Base-by-base conservation (phyloP, 1,140 invertebrate genomes). In the Hycleus phaleratus region DNA sequence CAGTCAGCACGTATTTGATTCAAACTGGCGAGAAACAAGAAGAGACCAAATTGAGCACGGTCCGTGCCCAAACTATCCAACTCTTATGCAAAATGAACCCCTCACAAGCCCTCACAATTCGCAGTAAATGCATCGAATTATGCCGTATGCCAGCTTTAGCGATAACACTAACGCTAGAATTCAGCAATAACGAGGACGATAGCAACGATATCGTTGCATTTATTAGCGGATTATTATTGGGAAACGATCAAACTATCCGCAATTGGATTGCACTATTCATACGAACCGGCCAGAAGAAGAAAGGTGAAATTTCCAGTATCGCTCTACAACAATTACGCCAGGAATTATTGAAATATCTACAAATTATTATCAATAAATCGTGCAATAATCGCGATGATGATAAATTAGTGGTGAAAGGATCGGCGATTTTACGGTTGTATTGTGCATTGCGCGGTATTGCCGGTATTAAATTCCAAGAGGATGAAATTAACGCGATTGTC, bases 221-320 rank as follows among this genome's bases (percentile, higher is more conserved):
- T 77, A 81, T 96, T 24, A 94, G 91, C 49, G 93, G 94, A 6
- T 76, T 98, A 38, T 77, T 97, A 51, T 78, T 97, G 32, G 93
- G 94, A 11, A 93, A 87, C 70, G 93, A 97, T 76, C 87, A 92
- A 68, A 85, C 85, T 61, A 85, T 93, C 0, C 81, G 72, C 65
- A 87, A 85, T 58, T 97, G 94, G 94, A 95, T 97, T 72, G 89
- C 91, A 0, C 81, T 88, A 65, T 97, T 94, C 70, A 84, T 97
- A 38, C 83, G 93, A 62, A 90, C 87, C 69, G 89, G 91, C 3
- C 93, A 97, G 68, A 97, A 96, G 79, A 79, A 86, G 46, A 92
- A 90, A 71, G 83, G 85, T 25, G 90, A 94, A 69, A 79, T 78
- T 45, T 78, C 83, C 62, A 78, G 78, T 26, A 80, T 84, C 32